These are phyloP conservation scores for Spheniscus mendiculus DNA, from an alignment of 2,113 vertebrate genomes.

Conservation along the genomic window DNA sequence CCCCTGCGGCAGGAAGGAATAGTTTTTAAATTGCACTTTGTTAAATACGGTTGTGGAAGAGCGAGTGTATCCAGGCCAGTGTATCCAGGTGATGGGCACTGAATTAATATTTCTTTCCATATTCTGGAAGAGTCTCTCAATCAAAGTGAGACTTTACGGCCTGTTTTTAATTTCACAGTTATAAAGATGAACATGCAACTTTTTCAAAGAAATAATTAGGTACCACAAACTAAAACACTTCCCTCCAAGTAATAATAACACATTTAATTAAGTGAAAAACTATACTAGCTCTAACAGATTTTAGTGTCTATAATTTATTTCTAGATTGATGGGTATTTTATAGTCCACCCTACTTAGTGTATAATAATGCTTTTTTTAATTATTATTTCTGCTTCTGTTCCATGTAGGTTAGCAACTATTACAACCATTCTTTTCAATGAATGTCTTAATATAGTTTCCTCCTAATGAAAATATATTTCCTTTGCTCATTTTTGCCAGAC, in stretches of 20 bases:
- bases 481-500: not conserved
- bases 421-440: not conserved
- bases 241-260: not conserved
- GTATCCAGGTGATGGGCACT: not conserved
- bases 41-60: not conserved
- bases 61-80: not conserved
- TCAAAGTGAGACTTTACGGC: not conserved
- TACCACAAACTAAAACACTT: not conserved
- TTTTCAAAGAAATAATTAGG: slow-evolving; percentile 7
- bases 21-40: not conserved
- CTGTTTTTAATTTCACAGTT: slow-evolving; percentile 22
- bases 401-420: not conserved
- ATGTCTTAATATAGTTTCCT: not conserved
- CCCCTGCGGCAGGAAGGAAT: not conserved
- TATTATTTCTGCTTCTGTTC: not conserved
- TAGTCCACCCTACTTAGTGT: not conserved
- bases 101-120: not conserved
- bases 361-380: not conserved
- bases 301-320: not conserved
- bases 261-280: slow-evolving; percentile 10
- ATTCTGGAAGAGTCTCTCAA: not conserved
- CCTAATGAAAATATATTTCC: not conserved
- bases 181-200: not conserved
- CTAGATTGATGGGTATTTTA: not conserved
- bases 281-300: not conserved